These are phyloP conservation scores for Melieria picta DNA, from an alignment of 2,888 invertebrate genomes.

Conservation along the genomic window DNA sequence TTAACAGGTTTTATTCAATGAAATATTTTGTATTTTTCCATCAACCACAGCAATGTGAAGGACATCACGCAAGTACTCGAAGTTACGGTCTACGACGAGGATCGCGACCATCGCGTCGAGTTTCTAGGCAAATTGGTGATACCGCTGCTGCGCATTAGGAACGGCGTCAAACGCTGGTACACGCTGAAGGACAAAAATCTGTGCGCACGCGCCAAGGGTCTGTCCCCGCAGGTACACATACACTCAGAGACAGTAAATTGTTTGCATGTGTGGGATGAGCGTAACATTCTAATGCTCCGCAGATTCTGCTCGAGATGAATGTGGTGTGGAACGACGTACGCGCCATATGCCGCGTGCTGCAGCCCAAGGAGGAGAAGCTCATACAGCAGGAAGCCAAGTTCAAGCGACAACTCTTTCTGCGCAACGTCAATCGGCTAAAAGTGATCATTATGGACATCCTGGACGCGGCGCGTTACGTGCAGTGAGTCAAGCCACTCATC, in stretches of 20 bases:
- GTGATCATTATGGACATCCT: slow-evolving; percentile 88
- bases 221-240: slow-evolving; percentile 74
- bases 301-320: slow-evolving; percentile 89
- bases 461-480: slow-evolving; percentile 89
- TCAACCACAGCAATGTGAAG: slow-evolving; percentile 78
- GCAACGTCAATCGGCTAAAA: slow-evolving; percentile 92
- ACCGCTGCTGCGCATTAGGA: slow-evolving; percentile 85
- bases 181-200: slow-evolving; percentile 96
- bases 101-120: slow-evolving; percentile 97
- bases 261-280: too few species aligned
- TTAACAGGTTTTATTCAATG: neutral
- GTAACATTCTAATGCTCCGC: neutral
- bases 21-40: neutral
- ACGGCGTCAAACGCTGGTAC: slow-evolving; percentile 95
- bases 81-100: slow-evolving; percentile 97
- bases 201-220: slow-evolving; percentile 89
- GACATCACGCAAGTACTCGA: slow-evolving; percentile 96
- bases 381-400: slow-evolving; percentile 96
- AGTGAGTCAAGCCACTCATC: slow-evolving; percentile 71
- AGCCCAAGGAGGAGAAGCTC: slow-evolving; percentile 95
- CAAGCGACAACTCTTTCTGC: slow-evolving; percentile 92
- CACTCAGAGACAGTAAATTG: neutral
- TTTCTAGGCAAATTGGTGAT: slow-evolving; percentile 93
- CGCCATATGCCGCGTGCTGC: slow-evolving; percentile 91
- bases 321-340: slow-evolving; percentile 91